These are phyloP conservation scores for Thumatha senex DNA, from an alignment of 2,888 invertebrate genomes.

Conservation along the genomic window DNA sequence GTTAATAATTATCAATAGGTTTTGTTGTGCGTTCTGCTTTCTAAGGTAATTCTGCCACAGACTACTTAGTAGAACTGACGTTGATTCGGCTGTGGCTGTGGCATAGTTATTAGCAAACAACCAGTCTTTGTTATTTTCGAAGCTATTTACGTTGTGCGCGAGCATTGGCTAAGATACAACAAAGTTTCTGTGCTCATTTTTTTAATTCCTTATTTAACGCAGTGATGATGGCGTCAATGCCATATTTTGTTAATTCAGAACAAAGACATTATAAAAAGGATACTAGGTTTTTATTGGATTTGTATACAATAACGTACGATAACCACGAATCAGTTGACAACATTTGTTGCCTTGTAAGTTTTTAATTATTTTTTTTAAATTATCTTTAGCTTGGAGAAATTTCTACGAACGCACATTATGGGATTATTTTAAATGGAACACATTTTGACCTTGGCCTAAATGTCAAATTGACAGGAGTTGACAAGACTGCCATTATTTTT, in stretches of 20 bases:
- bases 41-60: constrained; percentile 69
- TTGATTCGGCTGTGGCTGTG: constrained; percentile 30
- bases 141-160: constrained; percentile 51
- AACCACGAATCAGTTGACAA: constrained; percentile 91
- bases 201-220: constrained; percentile 30
- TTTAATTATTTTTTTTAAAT: constrained; percentile 14
- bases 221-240: constrained; percentile 74
- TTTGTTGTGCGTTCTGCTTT: constrained; percentile 62
- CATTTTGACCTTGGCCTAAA: constrained; percentile 71
- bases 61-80: too few species aligned
- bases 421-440: constrained; percentile 54
- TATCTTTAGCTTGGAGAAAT: background rate
- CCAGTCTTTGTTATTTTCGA: constrained; percentile 55
- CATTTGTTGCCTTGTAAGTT: constrained; percentile 86
- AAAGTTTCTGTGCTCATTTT: constrained; percentile 27
- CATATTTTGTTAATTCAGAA: constrained; percentile 78
- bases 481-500: constrained; percentile 42
- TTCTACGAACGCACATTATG: constrained; percentile 9
- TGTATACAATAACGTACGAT: constrained; percentile 93
- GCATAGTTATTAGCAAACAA: constrained; percentile 56
- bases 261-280: constrained; percentile 94
- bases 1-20: constrained; percentile 67
- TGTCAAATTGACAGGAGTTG: constrained; percentile 67
- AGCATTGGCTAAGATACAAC: constrained; percentile 30
- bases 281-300: constrained; percentile 91